A percentile compares a stretch with the other conserved stretches of the same genome.
Evolutionary conservation across 2,888 invertebrate genomes (phyloP).

Genomic region (Graphium colonna): DNA sequence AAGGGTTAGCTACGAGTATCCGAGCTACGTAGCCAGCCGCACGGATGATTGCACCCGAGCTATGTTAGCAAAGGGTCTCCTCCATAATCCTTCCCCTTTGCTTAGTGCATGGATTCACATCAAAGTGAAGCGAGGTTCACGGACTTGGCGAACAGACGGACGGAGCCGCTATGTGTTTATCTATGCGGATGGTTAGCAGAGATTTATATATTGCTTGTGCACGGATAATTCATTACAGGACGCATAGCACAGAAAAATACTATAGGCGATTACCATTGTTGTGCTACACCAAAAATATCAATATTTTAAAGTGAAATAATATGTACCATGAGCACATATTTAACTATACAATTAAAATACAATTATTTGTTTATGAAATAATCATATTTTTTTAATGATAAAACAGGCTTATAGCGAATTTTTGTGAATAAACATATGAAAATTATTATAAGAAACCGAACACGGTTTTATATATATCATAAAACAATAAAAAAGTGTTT

Average conservation of each 20-base stretch:
- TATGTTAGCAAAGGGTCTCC: constrained; percentile 56
- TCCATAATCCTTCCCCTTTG: constrained; percentile 51
- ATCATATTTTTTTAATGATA: no score
- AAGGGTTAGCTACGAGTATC: constrained; percentile 26
- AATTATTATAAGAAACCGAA: no score
- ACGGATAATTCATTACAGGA: not conserved
- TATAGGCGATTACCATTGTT: not conserved
- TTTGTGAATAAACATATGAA: no score
- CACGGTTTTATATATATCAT: no score
- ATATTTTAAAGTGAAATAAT: no score
- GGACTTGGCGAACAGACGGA: constrained; percentile 47
- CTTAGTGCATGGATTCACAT: constrained; percentile 55
- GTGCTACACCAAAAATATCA: not conserved
- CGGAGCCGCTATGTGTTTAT: constrained; percentile 22
- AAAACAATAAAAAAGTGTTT: no score
- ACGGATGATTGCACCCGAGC: constrained; percentile 58
- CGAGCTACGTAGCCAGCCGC: constrained; percentile 36
- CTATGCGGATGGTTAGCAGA: constrained; percentile 30
- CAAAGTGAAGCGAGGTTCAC: constrained; percentile 57
- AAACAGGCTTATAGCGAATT: no score
- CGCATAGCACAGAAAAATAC: not conserved
- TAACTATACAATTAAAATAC: no score
- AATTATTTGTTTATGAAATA: no score
- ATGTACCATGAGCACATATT: no score
- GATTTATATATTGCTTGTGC: not conserved